A percentile compares a stretch with the other conserved stretches of the same genome.
These are phyloP conservation scores for Oscheius sp. DNA, from an alignment of 2,888 invertebrate species.

Conservation along the genomic window DNA sequence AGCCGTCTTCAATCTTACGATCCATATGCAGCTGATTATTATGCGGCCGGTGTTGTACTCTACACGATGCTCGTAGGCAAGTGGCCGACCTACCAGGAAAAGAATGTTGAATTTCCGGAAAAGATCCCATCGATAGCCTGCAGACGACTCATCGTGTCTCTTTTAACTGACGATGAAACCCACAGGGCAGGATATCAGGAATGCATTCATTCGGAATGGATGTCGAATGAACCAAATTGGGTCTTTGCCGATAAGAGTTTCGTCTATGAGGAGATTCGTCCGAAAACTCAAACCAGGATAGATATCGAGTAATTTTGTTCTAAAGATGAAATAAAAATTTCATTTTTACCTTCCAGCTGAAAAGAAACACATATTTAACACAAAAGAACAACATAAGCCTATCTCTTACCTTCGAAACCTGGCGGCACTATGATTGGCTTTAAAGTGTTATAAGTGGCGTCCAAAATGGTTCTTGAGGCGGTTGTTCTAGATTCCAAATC, in stretches of 20 bases:
- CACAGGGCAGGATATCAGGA: slow-evolving; percentile 49
- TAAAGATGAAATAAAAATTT: not conserved
- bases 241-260: slow-evolving; percentile 46
- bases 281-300: not conserved
- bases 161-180: slow-evolving; percentile 47
- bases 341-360: too few relatives aligned
- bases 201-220: slow-evolving; percentile 51
- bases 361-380: too few relatives aligned
- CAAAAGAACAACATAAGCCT: too few relatives aligned
- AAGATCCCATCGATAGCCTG: slow-evolving; percentile 38
- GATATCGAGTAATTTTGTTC: slow-evolving; percentile 10
- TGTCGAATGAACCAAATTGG: slow-evolving; percentile 45
- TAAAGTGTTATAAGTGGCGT: too few relatives aligned
- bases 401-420: too few relatives aligned
- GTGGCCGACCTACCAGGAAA: slow-evolving; percentile 46
- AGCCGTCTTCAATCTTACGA: slow-evolving; percentile 49
- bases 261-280: slow-evolving; percentile 34
- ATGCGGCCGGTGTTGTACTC: slow-evolving; percentile 56
- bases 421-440: too few relatives aligned
- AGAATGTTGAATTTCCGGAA: slow-evolving; percentile 32
- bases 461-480: too few relatives aligned
- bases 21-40: slow-evolving; percentile 56
- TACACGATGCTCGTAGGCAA: slow-evolving; percentile 59
- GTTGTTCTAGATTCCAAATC: too few relatives aligned
- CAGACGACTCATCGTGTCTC: slow-evolving; percentile 35